Evolutionary conservation across 2,888 invertebrate genomes (phyloP).

Genomic region (Prosopocoilus inquinatus): DNA sequence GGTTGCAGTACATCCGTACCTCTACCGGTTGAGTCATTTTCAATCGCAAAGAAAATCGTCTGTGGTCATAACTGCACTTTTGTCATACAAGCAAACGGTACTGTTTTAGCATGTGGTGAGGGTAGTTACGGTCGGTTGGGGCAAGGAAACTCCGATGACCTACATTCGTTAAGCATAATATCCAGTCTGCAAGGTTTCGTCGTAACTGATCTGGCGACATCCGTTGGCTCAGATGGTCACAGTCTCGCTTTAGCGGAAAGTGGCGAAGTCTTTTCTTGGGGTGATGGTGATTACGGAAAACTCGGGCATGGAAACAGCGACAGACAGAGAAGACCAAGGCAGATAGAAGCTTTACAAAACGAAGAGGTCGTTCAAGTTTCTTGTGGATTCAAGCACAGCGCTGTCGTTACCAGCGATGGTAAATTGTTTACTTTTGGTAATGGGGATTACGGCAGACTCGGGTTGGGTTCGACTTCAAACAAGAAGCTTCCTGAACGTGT

Average conservation of each 20-base stretch:
- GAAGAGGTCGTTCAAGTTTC: conserved; percentile 61
- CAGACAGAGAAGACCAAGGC: conserved; percentile 60
- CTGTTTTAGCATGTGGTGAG: conserved; percentile 63
- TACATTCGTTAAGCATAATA: conserved; percentile 58
- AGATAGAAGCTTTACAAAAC: conserved; percentile 61
- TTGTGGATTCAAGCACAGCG: conserved; percentile 65
- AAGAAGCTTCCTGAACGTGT: conserved; percentile 63
- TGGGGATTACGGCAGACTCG: conserved; percentile 63
- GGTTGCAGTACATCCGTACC: conserved; percentile 48
- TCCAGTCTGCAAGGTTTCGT: conserved; percentile 64
- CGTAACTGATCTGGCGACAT: conserved; percentile 61
- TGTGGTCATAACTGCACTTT: conserved; percentile 68
- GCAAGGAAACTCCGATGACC: conserved; percentile 63
- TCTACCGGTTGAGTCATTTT: conserved; percentile 51
- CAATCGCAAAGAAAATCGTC: conserved; percentile 56
- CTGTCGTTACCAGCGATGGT: conserved; percentile 63
- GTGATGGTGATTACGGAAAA: conserved; percentile 66
- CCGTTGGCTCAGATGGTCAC: conserved; percentile 65
- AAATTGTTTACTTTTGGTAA: conserved; percentile 65
- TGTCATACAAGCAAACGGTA: conserved; percentile 60
- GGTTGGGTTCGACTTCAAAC: conserved; percentile 59
- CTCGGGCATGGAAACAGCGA: conserved; percentile 66
- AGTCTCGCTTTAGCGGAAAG: conserved; percentile 63
- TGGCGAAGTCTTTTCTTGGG: conserved; percentile 67
- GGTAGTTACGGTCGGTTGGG: conserved; percentile 64